Conservation (phyloP, 2,797 vertebrate genomes). For the Jordanella pulchra region DNA sequence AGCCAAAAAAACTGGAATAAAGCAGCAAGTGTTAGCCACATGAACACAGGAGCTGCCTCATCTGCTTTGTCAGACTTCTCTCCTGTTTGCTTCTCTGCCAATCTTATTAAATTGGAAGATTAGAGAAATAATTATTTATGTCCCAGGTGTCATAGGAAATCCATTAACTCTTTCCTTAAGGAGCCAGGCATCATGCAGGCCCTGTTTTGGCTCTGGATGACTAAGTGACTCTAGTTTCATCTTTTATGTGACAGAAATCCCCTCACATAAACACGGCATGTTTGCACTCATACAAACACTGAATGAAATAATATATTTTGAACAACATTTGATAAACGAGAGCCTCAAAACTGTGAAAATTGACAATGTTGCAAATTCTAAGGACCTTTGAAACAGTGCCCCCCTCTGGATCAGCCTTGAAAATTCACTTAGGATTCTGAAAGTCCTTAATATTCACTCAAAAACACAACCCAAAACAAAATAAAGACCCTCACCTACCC, state of each 20-base stretch:
- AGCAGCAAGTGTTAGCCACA: conserved; percentile 48
- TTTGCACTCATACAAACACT: background rate
- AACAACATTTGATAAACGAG: background rate
- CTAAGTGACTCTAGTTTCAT: conserved; percentile 3
- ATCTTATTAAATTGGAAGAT: conserved; percentile 47
- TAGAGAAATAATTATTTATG: conserved; percentile 29
- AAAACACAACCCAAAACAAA: background rate
- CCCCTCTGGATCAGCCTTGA: conserved; percentile 53
- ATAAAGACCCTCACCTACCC: conserved; percentile 6
- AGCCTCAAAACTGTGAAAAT: background rate
- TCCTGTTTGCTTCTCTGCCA: conserved; percentile 47
- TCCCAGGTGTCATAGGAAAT: conserved; percentile 39
- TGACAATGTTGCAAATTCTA: background rate
- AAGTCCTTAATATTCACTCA: conserved; percentile 4
- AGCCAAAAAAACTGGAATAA: conserved; percentile 53
- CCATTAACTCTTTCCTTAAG: background rate
- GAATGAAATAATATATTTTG: background rate
- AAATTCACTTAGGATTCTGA: conserved; percentile 14
- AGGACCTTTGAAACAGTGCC: conserved; percentile 67
- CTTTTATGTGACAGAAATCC: background rate
- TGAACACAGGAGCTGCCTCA: conserved; percentile 56
- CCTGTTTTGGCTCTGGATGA: conserved; percentile 9
- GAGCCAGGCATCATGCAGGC: conserved; percentile 21
- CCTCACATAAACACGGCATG: background rate
- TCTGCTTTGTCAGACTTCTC: conserved; percentile 43